These are phyloP conservation scores for Cerceris rybyensis DNA, from an alignment of 2,888 invertebrate genomes.

Conservation along the genomic window DNA sequence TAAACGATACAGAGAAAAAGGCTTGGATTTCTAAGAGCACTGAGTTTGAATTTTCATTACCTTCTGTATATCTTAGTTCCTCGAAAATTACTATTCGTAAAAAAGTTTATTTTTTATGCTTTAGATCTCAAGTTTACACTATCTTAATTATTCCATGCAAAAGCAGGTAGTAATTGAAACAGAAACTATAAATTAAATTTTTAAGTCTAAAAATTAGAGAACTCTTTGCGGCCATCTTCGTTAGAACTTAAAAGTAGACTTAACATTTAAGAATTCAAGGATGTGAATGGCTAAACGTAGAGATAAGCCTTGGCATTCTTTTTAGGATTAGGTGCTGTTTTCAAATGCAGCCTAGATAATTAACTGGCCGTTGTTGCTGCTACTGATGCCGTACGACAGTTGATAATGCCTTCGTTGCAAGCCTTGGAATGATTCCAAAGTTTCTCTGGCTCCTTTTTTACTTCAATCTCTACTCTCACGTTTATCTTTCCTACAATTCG, in stretches of 20 bases:
- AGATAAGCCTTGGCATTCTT: slow-evolving; percentile 45
- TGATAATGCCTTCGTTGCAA: slow-evolving; percentile 16
- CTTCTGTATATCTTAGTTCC: no score
- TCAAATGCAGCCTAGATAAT: slow-evolving; percentile 63
- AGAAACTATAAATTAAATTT: no score
- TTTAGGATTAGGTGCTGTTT: slow-evolving; percentile 40
- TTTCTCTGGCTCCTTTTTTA: slow-evolving; percentile 18
- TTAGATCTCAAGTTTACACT: no score
- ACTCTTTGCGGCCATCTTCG: no score
- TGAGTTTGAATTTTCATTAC: no score
- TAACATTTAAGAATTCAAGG: not conserved
- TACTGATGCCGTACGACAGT: slow-evolving; percentile 16
- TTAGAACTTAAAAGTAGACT: not conserved
- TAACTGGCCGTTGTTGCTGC: slow-evolving; percentile 58
- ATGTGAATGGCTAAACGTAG: slow-evolving; percentile 13
- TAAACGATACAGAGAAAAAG: no score
- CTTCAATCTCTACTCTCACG: slow-evolving; percentile 17
- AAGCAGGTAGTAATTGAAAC: no score
- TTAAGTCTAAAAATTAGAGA: no score
- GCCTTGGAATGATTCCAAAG: slow-evolving; percentile 49
- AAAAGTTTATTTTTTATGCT: no score
- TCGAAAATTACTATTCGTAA: no score
- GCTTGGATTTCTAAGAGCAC: no score
- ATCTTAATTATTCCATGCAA: no score
- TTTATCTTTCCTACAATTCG: slow-evolving; percentile 10